Base-by-base conservation (phyloP, 2,888 invertebrate genomes). In the Caenorhabditis sulstoni region DNA sequence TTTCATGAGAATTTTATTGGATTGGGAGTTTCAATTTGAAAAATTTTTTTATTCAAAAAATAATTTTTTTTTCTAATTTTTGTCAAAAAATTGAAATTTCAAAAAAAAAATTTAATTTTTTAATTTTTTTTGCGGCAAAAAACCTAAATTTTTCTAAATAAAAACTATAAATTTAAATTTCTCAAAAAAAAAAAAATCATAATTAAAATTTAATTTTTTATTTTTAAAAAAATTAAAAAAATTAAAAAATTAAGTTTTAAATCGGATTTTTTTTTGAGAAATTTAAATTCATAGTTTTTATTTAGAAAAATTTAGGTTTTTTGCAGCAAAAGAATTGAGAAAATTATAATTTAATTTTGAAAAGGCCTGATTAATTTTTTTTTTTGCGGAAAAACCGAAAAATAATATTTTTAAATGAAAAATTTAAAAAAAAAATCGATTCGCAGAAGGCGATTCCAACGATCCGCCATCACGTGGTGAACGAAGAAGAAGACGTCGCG, bases 401-500 rank as follows among this genome's bases (percentile, higher is more conserved):
- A 12, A 44, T 44, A 7, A 14, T 44, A 14, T 44, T 44, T 44
- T 44, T 44, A 44, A 44, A 44, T 44, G 11, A 39, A 39, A 39
- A 39, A 39, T 11, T 39, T 39, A 39, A 39, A 39, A 39, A 39
- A 39, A 9, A 39, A 18, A 35, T 53, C 53, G 9, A 1, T 4
- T 35, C 11, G 16, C 57, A 64, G 39, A 55, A 71, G 62, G 49
- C 71, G 0, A 16, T 23, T 8, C 16, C 52, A 9, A 23, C 49
- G 29, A 44, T 57, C 7, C 55, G 37, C 39, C 71, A 71, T 47
- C 71, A 64, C 37, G 29, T 64, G 2, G 41, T 73, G 7, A 64
- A 64, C 64, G 64, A 73, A 50, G 73, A 73, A 53, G 71, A 62
- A 18, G 64, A 49, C 12, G 22, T 47, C n/a, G 44, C 52, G 20